Base-by-base conservation (phyloP, 2,888 invertebrate genomes). In the Dendrolimus pini region DNA sequence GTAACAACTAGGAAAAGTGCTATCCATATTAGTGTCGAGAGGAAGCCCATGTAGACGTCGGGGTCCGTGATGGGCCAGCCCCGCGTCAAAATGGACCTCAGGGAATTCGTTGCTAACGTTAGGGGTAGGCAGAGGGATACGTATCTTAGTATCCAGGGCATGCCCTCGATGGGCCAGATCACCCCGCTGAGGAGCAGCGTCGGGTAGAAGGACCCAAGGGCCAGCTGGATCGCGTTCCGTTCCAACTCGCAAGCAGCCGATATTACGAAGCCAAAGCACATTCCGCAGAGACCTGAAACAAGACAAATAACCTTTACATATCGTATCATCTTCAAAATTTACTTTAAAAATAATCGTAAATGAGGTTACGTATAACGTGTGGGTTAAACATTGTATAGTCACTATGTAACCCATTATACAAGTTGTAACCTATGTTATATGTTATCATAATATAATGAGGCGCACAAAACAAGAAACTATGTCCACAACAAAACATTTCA, bases 161-260 rank as follows among this genome's bases (percentile, higher is more conserved):
- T 98, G 62, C 97, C 97, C 82, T 98, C 97, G 62, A 98, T 95
- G 60, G 98, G 98, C 98, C 98, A 98, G 75, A 98, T 97, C 53
- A 98, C 98, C 59, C 98, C 98, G 71, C 97, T 97, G 55, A 98
- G 93, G 59, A 98, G 89, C 18, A 98, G 92, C 14, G 97, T 97
- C 18, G 98, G 98, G 87, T 98, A 98, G 91, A 98, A 98, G 54
- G 98, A 97, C 55, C 98, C 98, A 14, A 98, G 91, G 0, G 98
- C 97, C 64, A 97, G 85, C 75, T 98, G 98, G 78, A 98, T 98
- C 53, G 98, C 98, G 86, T 97, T 97, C 55, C 97, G 93, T 81
- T 98, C 98, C 63, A 97, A 90, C 78, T 97, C 97, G 87, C 98
- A 98, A 53, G 97, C 94, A 0, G 97, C 96, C 0, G 98, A 98